phyloP scores from a whole-genome alignment of 2,797 vertebrate genomes.

The Scolopax bukidnonensis region DNA sequence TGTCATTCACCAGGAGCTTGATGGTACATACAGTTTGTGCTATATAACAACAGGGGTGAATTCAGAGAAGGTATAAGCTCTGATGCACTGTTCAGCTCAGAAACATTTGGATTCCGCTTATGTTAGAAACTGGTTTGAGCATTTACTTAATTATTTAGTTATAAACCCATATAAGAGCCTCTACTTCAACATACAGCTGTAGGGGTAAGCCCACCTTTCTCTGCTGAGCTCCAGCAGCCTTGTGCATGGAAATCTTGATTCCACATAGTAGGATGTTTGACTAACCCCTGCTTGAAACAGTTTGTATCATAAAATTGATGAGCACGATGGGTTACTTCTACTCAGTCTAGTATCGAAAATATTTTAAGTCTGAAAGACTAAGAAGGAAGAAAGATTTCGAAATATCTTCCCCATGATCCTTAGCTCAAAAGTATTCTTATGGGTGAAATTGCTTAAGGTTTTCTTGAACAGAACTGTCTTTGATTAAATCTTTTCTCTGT shows the following conservation, averaged over 20 bases:
- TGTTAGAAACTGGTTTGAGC: background rate
- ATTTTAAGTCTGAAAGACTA: background rate
- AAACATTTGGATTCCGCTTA: background rate
- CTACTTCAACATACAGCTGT: background rate
- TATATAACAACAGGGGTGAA: background rate
- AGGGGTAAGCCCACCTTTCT: background rate
- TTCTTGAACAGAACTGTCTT: constrained; percentile 49
- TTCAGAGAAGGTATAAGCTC: background rate
- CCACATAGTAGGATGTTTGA: background rate
- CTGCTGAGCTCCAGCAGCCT: background rate
- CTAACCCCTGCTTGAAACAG: background rate
- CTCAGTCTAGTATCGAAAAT: background rate
- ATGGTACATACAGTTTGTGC: background rate
- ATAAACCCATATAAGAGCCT: background rate
- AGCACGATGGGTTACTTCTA: background rate
- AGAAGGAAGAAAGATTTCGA: background rate
- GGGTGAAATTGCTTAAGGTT: background rate
- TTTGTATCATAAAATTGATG: background rate
- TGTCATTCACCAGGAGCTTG: background rate
- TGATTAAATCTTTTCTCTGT: constrained; percentile 43
- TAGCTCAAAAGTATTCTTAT: constrained; percentile 1
- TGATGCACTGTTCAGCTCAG: background rate
- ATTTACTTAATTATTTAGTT: background rate
- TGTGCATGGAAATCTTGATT: background rate
- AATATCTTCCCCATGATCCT: background rate